These are phyloP conservation scores for Drosophila aldrichi DNA, from an alignment of 2,888 invertebrate genomes.

Conservation along the genomic window DNA sequence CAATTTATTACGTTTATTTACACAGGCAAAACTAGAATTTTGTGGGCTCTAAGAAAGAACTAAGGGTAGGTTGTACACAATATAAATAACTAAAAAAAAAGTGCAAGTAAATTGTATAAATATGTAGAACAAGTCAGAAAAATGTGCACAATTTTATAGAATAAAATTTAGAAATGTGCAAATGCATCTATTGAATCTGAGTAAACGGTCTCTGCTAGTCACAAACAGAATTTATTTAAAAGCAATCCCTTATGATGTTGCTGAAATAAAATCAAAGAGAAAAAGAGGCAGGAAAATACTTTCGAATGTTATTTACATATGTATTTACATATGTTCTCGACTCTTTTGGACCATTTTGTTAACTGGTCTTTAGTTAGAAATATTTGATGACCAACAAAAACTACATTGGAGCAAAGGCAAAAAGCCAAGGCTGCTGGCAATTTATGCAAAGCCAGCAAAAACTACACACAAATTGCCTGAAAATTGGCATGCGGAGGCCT, in stretches of 20 bases:
- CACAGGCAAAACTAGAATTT: conserved; percentile 5
- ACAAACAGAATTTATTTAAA: neutral
- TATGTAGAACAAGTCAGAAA: neutral
- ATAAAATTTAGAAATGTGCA: neutral
- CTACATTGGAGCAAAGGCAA: conserved; percentile 26
- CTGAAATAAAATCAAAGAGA: conserved; percentile 15
- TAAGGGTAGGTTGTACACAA: neutral
- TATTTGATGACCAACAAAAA: conserved; percentile 42
- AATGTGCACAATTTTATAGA: neutral
- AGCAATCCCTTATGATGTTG: conserved; percentile 10
- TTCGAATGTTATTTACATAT: conserved; percentile 72
- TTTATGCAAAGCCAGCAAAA: conserved; percentile 73
- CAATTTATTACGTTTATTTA: conserved; percentile 28
- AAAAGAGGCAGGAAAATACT: conserved; percentile 19
- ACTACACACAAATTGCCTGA: conserved; percentile 50
- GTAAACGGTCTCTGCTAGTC: conserved; percentile 9
- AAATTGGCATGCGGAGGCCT: conserved; percentile 42
- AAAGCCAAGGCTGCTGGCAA: conserved; percentile 45
- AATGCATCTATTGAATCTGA: neutral
- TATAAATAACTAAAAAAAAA: no score
- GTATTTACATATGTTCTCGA: conserved; percentile 71
- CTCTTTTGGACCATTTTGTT: conserved; percentile 56
- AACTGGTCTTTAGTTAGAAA: conserved; percentile 54
- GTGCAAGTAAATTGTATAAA: neutral
- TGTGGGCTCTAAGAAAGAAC: neutral